Conservation (phyloP, 92 coral and sea anemone genomes). For the Plumapathes pennacea region DNA sequence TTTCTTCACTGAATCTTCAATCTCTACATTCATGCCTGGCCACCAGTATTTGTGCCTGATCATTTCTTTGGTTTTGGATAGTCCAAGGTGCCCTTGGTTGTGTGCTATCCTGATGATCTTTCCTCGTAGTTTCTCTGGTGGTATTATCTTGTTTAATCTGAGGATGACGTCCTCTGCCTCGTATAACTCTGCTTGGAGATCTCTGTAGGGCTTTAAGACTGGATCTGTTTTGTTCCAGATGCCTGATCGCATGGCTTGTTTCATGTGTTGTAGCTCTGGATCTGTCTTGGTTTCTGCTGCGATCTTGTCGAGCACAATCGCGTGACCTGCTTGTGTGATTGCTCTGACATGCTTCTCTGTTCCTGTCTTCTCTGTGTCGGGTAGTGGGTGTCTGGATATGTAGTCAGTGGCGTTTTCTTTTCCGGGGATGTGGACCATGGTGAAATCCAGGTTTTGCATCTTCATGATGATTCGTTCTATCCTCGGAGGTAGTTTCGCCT, state of each 20-base stretch:
- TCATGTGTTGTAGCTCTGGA: conserved; percentile 25
- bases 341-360: conserved; percentile 36
- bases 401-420: conserved; percentile 41
- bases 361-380: neutral
- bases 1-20: conserved; percentile 39
- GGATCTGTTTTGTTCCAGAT: conserved; percentile 10
- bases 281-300: conserved; percentile 33
- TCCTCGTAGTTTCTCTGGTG: conserved; percentile 33
- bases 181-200: conserved; percentile 31
- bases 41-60: conserved; percentile 49
- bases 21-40: conserved; percentile 31
- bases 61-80: conserved; percentile 53
- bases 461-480: conserved; percentile 38
- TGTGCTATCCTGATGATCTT: conserved; percentile 28
- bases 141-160: conserved; percentile 25
- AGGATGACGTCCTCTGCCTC: conserved; percentile 29
- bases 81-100: conserved; percentile 38
- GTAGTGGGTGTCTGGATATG: conserved; percentile 46
- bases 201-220: conserved; percentile 18
- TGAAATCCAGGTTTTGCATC: conserved; percentile 37
- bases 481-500: conserved; percentile 37
- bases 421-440: conserved; percentile 41
- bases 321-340: conserved; percentile 32
- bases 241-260: conserved; percentile 16
- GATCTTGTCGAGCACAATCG: conserved; percentile 33